Evolutionary conservation across 1,140 invertebrate species (phyloP).

Genomic region (Meteorus sp.): DNA sequence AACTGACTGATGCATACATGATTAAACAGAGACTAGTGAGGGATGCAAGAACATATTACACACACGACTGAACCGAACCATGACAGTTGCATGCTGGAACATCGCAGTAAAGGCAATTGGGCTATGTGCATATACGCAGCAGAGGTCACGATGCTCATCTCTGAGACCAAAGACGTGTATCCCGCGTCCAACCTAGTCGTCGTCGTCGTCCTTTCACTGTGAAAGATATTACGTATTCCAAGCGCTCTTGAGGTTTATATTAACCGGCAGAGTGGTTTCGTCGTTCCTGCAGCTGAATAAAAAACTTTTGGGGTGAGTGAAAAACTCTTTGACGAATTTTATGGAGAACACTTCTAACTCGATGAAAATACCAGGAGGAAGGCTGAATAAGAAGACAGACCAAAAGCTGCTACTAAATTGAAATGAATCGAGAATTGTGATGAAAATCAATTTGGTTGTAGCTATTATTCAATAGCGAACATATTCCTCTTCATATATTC

Average conservation of each 20-base stretch:
- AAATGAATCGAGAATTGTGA: no score
- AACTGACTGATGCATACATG: no score
- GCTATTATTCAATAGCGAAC: no score
- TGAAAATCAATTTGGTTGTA: no score
- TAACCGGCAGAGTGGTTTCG: conserved; percentile 25
- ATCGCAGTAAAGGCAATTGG: background rate
- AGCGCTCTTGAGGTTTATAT: conserved; percentile 25
- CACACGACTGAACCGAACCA: no score
- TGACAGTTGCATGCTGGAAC: background rate
- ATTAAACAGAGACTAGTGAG: no score
- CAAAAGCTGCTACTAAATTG: no score
- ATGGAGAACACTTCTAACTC: background rate
- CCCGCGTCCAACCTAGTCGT: background rate
- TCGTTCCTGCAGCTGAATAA: conserved; percentile 16
- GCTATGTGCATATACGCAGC: background rate
- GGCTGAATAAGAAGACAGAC: background rate
- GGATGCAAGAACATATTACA: no score
- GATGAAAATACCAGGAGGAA: no score
- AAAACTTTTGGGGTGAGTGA: conserved; percentile 13
- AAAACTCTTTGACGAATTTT: conserved; percentile 25
- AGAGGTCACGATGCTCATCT: background rate
- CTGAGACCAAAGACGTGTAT: background rate
- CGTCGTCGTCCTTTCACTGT: conserved; percentile 2
- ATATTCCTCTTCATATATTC: no score
- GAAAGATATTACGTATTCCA: conserved; percentile 24